Evolutionary conservation across 2,797 vertebrate species (phyloP).

Genomic region (Monodelphis domestica): DNA sequence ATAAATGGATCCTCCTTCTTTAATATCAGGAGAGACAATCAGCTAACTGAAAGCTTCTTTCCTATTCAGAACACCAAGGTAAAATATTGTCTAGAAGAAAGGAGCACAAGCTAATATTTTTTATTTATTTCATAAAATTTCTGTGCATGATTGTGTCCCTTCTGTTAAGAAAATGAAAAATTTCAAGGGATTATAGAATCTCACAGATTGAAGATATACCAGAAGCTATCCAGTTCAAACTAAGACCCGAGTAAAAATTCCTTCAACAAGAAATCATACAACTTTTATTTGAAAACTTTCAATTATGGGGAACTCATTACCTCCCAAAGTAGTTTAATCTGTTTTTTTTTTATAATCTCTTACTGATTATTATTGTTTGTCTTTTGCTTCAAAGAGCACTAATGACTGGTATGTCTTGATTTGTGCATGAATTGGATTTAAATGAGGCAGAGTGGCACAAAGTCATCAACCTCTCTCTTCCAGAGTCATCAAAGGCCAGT

Average conservation of each 20-base stretch:
- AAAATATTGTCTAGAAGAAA: not conserved
- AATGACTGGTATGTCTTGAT: too few relatives aligned
- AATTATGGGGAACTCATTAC: not conserved
- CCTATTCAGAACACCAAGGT: too few relatives aligned
- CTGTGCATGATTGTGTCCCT: not conserved
- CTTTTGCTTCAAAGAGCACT: too few relatives aligned
- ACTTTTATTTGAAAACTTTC: not conserved
- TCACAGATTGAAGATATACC: not conserved
- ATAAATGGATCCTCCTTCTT: not conserved
- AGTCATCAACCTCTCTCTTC: too few relatives aligned
- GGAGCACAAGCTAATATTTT: too few relatives aligned
- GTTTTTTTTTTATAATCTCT: not conserved
- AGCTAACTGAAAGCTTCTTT: too few relatives aligned
- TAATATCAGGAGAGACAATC: not conserved
- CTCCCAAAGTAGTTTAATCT: not conserved
- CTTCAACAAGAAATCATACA: not conserved
- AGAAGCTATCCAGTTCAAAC: not conserved
- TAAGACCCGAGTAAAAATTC: not conserved
- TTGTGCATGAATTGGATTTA: too few relatives aligned
- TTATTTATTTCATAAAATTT: too few relatives aligned
- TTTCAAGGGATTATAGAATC: not conserved
- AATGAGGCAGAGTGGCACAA: too few relatives aligned
- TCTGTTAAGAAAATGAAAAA: not conserved
- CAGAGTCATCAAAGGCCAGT: too few relatives aligned
- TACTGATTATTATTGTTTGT: too few relatives aligned